Percentiles rank a stretch among this genome's conserved stretches.
phyloP scores from a whole-genome alignment of 1,140 invertebrate genomes.

The Drosophila nigromelanica region DNA sequence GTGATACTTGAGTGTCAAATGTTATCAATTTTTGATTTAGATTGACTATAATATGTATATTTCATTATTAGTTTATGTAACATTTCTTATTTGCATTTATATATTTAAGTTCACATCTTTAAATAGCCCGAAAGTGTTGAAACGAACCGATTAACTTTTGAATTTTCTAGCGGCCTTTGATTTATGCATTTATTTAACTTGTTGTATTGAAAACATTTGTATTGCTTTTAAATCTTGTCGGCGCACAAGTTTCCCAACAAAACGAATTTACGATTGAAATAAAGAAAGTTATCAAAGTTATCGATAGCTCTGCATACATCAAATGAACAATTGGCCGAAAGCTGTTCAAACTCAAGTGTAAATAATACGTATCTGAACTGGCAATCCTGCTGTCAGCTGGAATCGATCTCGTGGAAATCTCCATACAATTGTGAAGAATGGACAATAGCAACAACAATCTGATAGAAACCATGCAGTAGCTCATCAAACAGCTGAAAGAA shows the following conservation, averaged over 20 bases:
- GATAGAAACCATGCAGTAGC: slow-evolving; percentile 12
- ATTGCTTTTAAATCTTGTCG: too few relatives aligned
- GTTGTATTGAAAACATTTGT: too few relatives aligned
- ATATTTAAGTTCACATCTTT: too few relatives aligned
- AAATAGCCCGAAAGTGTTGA: too few relatives aligned
- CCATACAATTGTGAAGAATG: slow-evolving; percentile 16
- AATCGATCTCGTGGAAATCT: not conserved
- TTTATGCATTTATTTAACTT: too few relatives aligned
- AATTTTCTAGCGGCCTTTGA: too few relatives aligned
- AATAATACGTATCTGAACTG: not conserved
- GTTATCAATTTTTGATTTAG: not conserved
- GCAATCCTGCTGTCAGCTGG: slow-evolving; percentile 28
- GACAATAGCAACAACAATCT: slow-evolving; percentile 7
- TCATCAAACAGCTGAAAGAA: not conserved
- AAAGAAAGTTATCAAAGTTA: slow-evolving; percentile 11
- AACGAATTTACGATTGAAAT: not conserved
- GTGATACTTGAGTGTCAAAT: not conserved
- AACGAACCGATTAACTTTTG: too few relatives aligned
- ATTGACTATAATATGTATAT: too few relatives aligned
- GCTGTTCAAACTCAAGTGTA: slow-evolving; percentile 28
- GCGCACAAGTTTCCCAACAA: not conserved
- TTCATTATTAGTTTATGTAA: too few relatives aligned
- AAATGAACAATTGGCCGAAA: slow-evolving; percentile 4
- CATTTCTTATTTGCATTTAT: too few relatives aligned
- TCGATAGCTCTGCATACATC: slow-evolving; percentile 7